Percentiles rank a stretch among this genome's conserved stretches.
Conservation (phyloP, 1,140 invertebrate species). For the Drosophila truncata region DNA sequence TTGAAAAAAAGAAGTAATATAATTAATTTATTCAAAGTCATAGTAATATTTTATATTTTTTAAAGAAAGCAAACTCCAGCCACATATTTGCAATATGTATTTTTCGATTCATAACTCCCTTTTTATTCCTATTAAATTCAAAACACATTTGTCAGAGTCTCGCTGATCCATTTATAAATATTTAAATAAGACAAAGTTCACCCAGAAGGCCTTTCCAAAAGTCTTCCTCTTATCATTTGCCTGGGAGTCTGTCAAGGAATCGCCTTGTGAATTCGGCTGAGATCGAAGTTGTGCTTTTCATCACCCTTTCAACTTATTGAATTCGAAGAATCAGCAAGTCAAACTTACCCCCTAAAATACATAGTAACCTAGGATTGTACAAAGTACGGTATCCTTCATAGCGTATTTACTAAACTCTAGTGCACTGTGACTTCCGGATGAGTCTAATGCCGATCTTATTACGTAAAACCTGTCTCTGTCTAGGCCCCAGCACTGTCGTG, state of each 20-base stretch:
- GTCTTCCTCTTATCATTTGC: background rate
- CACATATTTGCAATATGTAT: constrained; percentile 42
- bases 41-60: constrained; percentile 45
- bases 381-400: constrained; percentile 47
- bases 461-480: constrained; percentile 28
- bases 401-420: constrained; percentile 30
- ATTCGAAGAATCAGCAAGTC: constrained; percentile 30
- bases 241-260: background rate
- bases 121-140: constrained; percentile 29
- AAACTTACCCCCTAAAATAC: constrained; percentile 1
- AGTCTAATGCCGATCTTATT: constrained; percentile 11
- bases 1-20: constrained; percentile 54
- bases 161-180: constrained; percentile 36
- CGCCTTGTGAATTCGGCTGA: constrained; percentile 42
- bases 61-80: constrained; percentile 52
- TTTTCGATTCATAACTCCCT: constrained; percentile 42
- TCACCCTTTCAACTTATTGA: constrained; percentile 26
- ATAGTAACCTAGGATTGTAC: constrained; percentile 50
- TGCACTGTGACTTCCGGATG: constrained; percentile 32
- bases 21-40: constrained; percentile 45
- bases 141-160: constrained; percentile 59
- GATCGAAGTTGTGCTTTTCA: constrained; percentile 43
- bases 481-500: constrained; percentile 65
- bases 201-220: background rate
- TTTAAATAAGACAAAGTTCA: constrained; percentile 15